Base-by-base conservation (phyloP, 2,113 vertebrate genomes). In the Proterorhinus semilunaris region DNA sequence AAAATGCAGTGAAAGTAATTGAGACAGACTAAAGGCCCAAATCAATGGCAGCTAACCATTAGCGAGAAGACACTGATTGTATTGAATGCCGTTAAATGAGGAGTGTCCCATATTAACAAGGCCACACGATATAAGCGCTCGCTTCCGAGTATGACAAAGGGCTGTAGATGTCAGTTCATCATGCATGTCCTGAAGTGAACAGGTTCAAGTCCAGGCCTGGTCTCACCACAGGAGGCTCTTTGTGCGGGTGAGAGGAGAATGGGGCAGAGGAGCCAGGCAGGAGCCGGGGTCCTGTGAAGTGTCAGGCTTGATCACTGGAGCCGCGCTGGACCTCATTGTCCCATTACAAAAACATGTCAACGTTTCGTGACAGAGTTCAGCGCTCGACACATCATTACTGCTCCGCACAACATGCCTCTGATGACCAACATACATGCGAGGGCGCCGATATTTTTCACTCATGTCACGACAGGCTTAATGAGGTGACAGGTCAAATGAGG, bases 221-320 rank as follows among this genome's bases (percentile, higher is more conserved):
- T 76, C 69, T 63, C 71, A 49, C 64, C 67, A 81, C 82, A 84
- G 88, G 72, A 74, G 72, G 70, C 72, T 70, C 68, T 80, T 87
- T 86, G 86, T 84, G 76, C 78, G 59, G 0, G 10, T 64, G 45
- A 55, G n/a, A 27, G 17, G 52, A 53, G 13, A 15, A 80, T 52
- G 51, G 63, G 64, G 48, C 63, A 17, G 27, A 36, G 47, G 63
- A 66, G 72, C 51, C 69, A 16, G 10, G 17, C 53, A 10, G 53
- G 17, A 55, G 53, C 77, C 81, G 50, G 72, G 85, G 85, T 88
- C 89, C 80, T 84, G 81, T 81, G 83, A 87, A 74, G 73, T 87
- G 83, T 65, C 87, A 87, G 68, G 58, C 66, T 78, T 88, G 81
- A 83, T 82, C 83, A 87, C 21, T 65, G 50, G 36, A 7, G 51